Evolutionary conservation across 2,888 invertebrate genomes (phyloP).

Genomic region (Orchesella flavescens): DNA sequence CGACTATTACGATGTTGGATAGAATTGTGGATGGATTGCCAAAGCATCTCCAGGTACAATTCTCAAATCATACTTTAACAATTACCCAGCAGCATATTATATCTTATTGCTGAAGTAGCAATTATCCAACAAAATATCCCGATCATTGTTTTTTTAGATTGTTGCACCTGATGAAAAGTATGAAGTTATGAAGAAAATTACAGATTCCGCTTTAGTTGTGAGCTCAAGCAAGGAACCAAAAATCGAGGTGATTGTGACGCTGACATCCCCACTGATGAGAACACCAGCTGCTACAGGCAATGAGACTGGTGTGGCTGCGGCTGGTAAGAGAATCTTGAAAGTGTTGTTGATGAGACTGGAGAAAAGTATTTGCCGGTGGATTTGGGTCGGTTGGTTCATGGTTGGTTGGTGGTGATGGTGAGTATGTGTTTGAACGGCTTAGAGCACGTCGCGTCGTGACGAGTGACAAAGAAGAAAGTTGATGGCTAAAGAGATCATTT

Average conservation of each 20-base stretch:
- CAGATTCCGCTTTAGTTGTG: conserved; percentile 89
- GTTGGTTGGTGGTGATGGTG: conserved; percentile 61
- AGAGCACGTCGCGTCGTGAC: no score
- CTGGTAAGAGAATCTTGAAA: conserved; percentile 71
- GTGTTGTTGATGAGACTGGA: neutral
- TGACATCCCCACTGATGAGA: conserved; percentile 94
- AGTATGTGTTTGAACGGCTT: neutral
- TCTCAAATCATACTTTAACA: neutral
- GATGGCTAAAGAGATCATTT: conserved; percentile 46
- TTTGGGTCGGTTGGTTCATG: conserved; percentile 70
- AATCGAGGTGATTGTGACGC: conserved; percentile 86
- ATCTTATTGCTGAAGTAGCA: no score
- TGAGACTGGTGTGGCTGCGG: conserved; percentile 64
- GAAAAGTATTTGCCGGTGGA: neutral
- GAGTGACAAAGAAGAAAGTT: neutral
- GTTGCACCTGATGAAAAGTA: conserved; percentile 85
- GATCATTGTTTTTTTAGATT: conserved; percentile 67
- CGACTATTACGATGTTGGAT: conserved; percentile 88
- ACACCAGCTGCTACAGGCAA: conserved; percentile 78
- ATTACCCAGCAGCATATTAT: no score
- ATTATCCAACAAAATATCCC: no score
- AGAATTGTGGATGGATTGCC: conserved; percentile 90
- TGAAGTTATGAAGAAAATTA: conserved; percentile 87
- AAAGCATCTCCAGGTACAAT: conserved; percentile 80
- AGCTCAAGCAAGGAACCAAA: conserved; percentile 81